Base-by-base conservation (phyloP, 2,797 vertebrate genomes). In the Aldrovandia affinis region DNA sequence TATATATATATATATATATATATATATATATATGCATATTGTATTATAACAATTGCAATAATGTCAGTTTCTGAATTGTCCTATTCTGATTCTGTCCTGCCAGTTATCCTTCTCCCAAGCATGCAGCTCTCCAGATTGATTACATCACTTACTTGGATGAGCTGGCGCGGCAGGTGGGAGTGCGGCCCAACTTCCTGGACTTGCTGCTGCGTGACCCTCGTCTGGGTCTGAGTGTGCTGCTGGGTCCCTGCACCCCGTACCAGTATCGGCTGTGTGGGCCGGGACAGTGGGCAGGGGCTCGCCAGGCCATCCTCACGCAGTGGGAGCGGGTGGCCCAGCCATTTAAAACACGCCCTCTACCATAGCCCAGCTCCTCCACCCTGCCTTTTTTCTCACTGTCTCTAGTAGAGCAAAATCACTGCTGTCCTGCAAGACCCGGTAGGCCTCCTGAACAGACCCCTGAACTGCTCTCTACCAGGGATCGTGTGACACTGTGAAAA, bases 201-300 rank as follows among this genome's bases (percentile, higher is more conserved):
- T 89, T 98, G 83, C 83, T 98, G 52, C 89, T 94, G 68, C 95
- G 12, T 0, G 96, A 97, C 59, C 95, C 97, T 12, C 25, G 0
- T 18, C 89, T 97, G 88, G 96, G 94, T 0, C 80, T 95, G 83
- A 85, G 93, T 7, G 15, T 96, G 61, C 91, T 96, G 79, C 92
- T 96, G 0, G 96, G 96, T 2, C 97, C 97, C 1, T 96, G 89
- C 63, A 93, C 96, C 0, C 81, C 96, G 0, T 98, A 97, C 89
- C 97, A 98, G 88, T 98, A 94, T 89, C 91, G 93, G 1, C 88
- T 98, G 83, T 88, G 14, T 0, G 96, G 97, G 2, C 95, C 96
- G 0, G 94, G 96, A 39, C 77, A 59, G 82, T 98, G 97, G 97
- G 82, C 90, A 0, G 96, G 96, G 80, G 97, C 97, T 70, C 93